Evolutionary conservation across 2,113 vertebrate species (phyloP).

Genomic region (Oryzias celebensis): DNA sequence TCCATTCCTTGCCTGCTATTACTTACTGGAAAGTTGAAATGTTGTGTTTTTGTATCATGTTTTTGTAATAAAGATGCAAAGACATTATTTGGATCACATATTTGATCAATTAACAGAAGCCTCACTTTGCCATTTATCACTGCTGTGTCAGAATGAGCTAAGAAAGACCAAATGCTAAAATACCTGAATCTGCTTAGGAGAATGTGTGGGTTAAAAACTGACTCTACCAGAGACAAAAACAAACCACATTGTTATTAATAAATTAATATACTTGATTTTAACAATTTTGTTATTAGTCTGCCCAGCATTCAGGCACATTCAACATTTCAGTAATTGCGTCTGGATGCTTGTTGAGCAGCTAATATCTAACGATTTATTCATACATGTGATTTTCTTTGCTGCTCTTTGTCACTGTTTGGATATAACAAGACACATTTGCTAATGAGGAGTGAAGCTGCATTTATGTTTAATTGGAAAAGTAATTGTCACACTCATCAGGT

Average conservation of each 20-base stretch:
- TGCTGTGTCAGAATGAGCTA: constrained; percentile 2
- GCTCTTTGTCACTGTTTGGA: constrained; percentile 7
- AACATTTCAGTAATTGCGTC: constrained; percentile 38
- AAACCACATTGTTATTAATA: constrained; percentile 38
- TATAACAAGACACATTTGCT: not conserved
- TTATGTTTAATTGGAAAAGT: too few species aligned
- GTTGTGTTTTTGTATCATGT: not conserved
- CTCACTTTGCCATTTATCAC: constrained; percentile 30
- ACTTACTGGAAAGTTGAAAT: too few species aligned
- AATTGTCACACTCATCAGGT: too few species aligned
- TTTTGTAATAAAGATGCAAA: not conserved
- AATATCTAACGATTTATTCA: constrained; percentile 8
- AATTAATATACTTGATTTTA: not conserved
- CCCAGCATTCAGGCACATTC: constrained; percentile 45
- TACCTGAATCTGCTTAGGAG: constrained; percentile 36
- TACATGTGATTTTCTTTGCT: constrained; percentile 1
- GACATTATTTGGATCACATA: constrained; percentile 5
- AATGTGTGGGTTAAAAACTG: constrained; percentile 25
- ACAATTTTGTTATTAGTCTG: constrained; percentile 38
- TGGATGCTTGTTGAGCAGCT: constrained; percentile 6
- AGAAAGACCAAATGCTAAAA: constrained; percentile 30
- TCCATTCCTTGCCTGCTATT: too few species aligned
- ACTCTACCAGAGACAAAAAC: constrained; percentile 44
- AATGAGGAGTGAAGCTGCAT: too few species aligned
- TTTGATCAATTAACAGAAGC: constrained; percentile 19